These are phyloP conservation scores for Acanthisitta chloris DNA, from an alignment of 2,113 vertebrate genomes.

Conservation along the genomic window DNA sequence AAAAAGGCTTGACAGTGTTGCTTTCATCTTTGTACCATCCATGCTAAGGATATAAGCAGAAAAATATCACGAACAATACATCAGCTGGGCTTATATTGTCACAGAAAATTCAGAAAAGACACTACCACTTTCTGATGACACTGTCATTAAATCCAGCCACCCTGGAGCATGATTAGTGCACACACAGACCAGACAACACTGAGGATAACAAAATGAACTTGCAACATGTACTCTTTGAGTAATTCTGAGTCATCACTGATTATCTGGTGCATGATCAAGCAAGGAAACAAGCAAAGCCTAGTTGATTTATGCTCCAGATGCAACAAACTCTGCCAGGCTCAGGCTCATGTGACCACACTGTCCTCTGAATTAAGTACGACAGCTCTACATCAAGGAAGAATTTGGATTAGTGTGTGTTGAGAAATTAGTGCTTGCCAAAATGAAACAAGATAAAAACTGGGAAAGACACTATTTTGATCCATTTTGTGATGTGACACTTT, in stretches of 20 bases:
- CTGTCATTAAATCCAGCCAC: neutral
- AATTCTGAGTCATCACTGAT: neutral
- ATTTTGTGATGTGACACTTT: neutral
- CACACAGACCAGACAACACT: neutral
- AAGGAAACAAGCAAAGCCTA: neutral
- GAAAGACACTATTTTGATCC: neutral
- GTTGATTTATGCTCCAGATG: neutral
- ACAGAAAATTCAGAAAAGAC: neutral
- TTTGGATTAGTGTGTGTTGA: neutral
- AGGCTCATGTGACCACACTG: neutral
- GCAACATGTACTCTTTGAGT: neutral
- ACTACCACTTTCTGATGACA: neutral
- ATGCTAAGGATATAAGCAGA: neutral
- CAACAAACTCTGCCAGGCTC: neutral
- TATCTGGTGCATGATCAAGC: neutral
- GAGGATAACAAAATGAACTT: slow-evolving; percentile 1
- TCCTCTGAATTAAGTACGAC: neutral
- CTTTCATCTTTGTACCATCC: slow-evolving; percentile 1
- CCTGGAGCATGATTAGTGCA: neutral
- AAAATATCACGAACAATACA: neutral
- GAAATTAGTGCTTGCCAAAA: neutral
- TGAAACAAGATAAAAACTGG: neutral
- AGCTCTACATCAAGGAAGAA: neutral
- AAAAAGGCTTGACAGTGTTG: neutral
- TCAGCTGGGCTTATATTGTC: neutral